Evolutionary conservation across 1,140 invertebrate species (phyloP).

Genomic region (Drosophila watanabei): DNA sequence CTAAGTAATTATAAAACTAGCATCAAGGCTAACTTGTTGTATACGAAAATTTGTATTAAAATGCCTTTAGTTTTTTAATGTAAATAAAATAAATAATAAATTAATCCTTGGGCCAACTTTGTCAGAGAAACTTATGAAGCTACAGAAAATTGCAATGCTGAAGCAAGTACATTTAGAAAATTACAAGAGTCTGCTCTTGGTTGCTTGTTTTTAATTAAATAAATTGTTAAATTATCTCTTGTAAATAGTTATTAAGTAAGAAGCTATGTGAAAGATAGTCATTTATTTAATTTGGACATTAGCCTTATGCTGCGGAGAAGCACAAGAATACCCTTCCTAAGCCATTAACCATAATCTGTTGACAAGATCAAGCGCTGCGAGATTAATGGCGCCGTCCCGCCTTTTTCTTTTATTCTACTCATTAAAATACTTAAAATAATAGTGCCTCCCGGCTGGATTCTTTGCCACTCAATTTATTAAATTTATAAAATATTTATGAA

Average conservation of each 20-base stretch:
- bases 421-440: slow-evolving; percentile 36
- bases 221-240: slow-evolving; percentile 18
- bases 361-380: slow-evolving; percentile 26
- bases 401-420: slow-evolving; percentile 17
- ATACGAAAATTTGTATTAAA: background rate
- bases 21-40: background rate
- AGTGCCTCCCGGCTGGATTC: slow-evolving; percentile 15
- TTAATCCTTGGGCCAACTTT: slow-evolving; percentile 2
- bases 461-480: slow-evolving; percentile 55
- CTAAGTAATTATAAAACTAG: background rate
- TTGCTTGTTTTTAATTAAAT: slow-evolving; percentile 11
- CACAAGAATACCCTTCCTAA: background rate
- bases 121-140: background rate
- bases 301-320: background rate
- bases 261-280: slow-evolving; percentile 14
- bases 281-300: slow-evolving; percentile 14
- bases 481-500: slow-evolving; percentile 53
- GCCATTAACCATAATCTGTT: slow-evolving; percentile 29
- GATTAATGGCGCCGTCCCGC: slow-evolving; percentile 4
- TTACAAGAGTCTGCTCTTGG: background rate
- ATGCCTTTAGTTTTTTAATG: no score
- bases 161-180: background rate
- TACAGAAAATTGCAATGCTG: slow-evolving; percentile 1
- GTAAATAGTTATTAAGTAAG: slow-evolving; percentile 8
- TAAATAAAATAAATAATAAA: background rate